Evolutionary conservation across 1,140 invertebrate species (phyloP).

Genomic region (Adelges cooleyi): DNA sequence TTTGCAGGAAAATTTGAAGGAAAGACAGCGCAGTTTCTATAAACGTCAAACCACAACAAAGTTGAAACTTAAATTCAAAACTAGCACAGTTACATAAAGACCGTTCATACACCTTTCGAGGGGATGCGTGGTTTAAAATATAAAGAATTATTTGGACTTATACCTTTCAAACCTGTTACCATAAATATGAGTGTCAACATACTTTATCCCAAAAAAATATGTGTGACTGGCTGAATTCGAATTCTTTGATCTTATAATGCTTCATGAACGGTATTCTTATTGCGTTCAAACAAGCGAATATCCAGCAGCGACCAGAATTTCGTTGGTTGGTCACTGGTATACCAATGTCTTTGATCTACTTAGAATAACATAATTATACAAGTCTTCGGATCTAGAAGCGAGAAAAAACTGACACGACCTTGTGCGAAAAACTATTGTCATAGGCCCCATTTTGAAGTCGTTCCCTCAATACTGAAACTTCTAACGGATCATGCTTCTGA

Average conservation of each 20-base stretch:
- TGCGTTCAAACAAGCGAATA: slow-evolving; percentile 74
- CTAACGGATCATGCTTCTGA: slow-evolving; percentile 60
- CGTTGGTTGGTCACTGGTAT: slow-evolving; percentile 83
- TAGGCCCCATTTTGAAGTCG: slow-evolving; percentile 42
- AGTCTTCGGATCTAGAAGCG: not conserved
- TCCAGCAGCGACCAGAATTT: slow-evolving; percentile 73
- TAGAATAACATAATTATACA: not conserved
- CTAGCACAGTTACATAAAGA: too few species aligned
- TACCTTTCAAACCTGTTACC: too few species aligned
- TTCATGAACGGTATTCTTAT: slow-evolving; percentile 79
- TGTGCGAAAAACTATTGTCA: too few species aligned
- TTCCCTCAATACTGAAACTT: slow-evolving; percentile 56
- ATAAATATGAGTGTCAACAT: too few species aligned
- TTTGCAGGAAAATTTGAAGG: too few species aligned
- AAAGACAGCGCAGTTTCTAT: too few species aligned
- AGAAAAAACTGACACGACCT: not conserved
- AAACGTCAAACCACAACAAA: too few species aligned
- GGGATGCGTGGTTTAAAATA: too few species aligned
- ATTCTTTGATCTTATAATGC: slow-evolving; percentile 68
- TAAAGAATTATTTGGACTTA: too few species aligned
- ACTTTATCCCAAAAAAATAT: slow-evolving; percentile 84
- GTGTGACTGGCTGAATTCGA: slow-evolving; percentile 81
- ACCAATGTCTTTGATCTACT: slow-evolving; percentile 62
- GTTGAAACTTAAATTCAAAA: too few species aligned
- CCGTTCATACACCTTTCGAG: too few species aligned